Evolutionary conservation across 2,113 vertebrate species (phyloP).

Genomic region (Anarrhichthys ocellatus): DNA sequence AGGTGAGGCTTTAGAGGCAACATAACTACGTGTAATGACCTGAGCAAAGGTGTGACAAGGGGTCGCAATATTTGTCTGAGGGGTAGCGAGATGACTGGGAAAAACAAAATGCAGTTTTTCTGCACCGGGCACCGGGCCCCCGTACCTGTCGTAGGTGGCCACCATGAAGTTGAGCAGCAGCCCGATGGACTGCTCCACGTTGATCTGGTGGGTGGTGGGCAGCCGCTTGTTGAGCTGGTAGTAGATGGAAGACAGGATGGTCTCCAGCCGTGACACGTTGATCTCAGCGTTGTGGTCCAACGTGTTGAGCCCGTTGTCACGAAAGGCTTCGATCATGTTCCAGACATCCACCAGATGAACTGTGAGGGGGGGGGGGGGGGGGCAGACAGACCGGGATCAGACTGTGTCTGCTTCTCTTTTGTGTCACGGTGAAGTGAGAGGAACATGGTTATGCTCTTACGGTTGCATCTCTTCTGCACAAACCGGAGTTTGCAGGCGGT

Average conservation of each 20-base stretch:
- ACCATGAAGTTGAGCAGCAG: conserved; percentile 98
- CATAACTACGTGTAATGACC: not conserved
- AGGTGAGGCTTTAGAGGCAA: not conserved
- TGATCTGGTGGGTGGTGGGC: conserved; percentile 97
- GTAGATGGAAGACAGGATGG: conserved; percentile 97
- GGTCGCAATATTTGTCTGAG: not conserved
- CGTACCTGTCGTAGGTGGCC: conserved; percentile 94
- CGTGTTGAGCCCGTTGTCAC: conserved; percentile 96
- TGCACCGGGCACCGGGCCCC: not conserved
- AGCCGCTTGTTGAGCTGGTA: conserved; percentile 98
- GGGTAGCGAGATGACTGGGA: not conserved
- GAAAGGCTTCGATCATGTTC: conserved; percentile 99
- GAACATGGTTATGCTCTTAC: conserved; percentile 83
- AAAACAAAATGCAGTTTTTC: not conserved
- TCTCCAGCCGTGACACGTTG: conserved; percentile 97
- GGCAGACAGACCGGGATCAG: conserved; percentile 33
- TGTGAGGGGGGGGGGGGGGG: conserved; percentile 57
- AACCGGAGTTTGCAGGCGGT: conserved; percentile 98
- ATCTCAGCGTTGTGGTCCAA: conserved; percentile 93
- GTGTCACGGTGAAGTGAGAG: not conserved
- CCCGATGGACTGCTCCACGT: conserved; percentile 96
- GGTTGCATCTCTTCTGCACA: conserved; percentile 96
- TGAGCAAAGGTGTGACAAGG: not conserved
- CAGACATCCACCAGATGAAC: conserved; percentile 99
- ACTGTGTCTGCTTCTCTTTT: not conserved